Percentiles rank a stretch among this genome's conserved stretches.
Conservation (phyloP, 2,888 invertebrate species). For the Brenthis hecate region DNA sequence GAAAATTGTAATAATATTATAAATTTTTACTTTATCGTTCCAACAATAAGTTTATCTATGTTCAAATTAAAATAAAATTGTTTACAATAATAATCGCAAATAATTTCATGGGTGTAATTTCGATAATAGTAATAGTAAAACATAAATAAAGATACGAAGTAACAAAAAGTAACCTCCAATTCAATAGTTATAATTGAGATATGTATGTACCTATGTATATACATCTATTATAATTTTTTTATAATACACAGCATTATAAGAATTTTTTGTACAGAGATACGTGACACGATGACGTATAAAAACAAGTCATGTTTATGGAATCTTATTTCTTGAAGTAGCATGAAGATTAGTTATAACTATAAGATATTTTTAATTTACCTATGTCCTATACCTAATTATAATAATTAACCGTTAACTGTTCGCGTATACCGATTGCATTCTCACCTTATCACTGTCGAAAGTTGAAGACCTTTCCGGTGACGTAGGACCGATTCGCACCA, state of each 20-base stretch:
- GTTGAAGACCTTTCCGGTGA: slow-evolving; percentile 59
- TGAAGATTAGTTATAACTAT: not conserved
- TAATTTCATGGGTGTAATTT: not conserved
- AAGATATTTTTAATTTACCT: not conserved
- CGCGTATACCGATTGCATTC: slow-evolving; percentile 46
- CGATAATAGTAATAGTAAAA: not conserved
- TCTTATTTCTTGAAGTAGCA: not conserved
- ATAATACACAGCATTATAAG: too few relatives aligned
- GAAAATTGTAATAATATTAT: too few relatives aligned
- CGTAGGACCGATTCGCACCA: slow-evolving; percentile 70
- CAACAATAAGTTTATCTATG: not conserved
- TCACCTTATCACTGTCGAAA: slow-evolving; percentile 73
- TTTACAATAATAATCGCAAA: not conserved
- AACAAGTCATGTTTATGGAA: not conserved
- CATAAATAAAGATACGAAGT: not conserved
- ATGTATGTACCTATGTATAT: slow-evolving; percentile 1
- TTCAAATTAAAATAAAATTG: not conserved
- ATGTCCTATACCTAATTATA: too few relatives aligned
- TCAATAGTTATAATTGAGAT: not conserved
- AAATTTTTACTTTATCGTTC: not conserved
- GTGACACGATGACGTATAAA: slow-evolving; percentile 8
- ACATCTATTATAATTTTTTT: too few relatives aligned
- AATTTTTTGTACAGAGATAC: slow-evolving; percentile 5
- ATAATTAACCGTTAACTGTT: slow-evolving; percentile 41
- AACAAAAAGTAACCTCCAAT: not conserved